phyloP scores from a whole-genome alignment of 2,113 vertebrate species.

The Cettia cetti region DNA sequence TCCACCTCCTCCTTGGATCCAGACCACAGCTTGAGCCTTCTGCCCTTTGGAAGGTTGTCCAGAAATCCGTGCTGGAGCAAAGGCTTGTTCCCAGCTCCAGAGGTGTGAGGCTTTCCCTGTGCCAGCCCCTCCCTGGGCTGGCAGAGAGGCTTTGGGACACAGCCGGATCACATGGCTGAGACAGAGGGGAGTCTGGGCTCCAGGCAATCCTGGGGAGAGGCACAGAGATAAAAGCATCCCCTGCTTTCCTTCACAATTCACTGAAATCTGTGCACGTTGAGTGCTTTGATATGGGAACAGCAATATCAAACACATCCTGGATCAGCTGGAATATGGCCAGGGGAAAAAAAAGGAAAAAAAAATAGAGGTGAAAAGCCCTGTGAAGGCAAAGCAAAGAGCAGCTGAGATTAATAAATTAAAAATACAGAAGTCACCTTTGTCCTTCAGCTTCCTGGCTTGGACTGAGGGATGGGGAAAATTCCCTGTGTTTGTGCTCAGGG shows the following conservation, averaged over 20 bases:
- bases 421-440: background rate
- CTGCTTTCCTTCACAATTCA: background rate
- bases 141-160: background rate
- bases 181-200: background rate
- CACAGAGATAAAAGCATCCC: background rate
- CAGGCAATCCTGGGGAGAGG: fast-evolving
- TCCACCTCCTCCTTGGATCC: background rate
- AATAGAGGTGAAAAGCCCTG: background rate
- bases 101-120: background rate
- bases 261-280: background rate
- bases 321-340: background rate
- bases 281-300: background rate
- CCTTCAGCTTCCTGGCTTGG: background rate
- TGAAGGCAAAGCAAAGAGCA: background rate
- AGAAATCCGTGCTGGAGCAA: background rate
- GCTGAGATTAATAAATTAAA: background rate
- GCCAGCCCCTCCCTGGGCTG: background rate
- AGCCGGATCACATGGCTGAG: fast-evolving
- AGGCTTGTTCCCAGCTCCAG: background rate
- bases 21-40: background rate
- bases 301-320: background rate
- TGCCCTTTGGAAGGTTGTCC: background rate
- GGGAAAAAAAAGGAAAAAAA: background rate
- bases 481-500: background rate
- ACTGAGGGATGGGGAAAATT: background rate